Evolutionary conservation across 2,113 vertebrate species (phyloP), one percentile per base, ranked within the genome.

Genomic region (Platysternon megacephalum): DNA sequence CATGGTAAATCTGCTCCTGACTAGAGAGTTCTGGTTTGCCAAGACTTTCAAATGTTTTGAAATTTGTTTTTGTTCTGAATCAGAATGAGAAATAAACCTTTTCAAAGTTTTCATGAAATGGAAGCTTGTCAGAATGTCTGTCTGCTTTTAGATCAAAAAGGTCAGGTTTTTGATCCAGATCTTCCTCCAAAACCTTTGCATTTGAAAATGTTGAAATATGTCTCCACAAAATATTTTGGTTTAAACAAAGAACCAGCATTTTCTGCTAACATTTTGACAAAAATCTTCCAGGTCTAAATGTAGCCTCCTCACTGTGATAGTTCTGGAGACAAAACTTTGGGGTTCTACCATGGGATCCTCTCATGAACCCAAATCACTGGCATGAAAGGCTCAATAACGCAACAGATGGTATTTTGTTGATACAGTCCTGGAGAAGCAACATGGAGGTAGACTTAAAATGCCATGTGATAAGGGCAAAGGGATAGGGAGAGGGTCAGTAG

Each of bases 11-110:
- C 52, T 8, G 8, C 52, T 22, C 52, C 52, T 22, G 21, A 53
- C 21, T 93, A 76, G 52, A 95, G 94, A 0, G 32, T 44, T 93
- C 56, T 0, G 0, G 0, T 1, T 83, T 1, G 16, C n/a, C 24
- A 89, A 94, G 91, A 68, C 17, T 2, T 90, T 32, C 86, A 84
- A 83, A 58, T 32, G 44, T 88, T 89, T 89, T 74, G 35, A 79
- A 87, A 89, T 92, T 92, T 85, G 52, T 90, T 93, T 94, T 92
- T 88, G 82, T 42, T 93, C 84, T 46, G 88, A 93, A 29, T 65
- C 90, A 88, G 61, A 17, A 46, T 7, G 89, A 76, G 87, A 82
- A 83, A 44, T 0, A 14, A 94, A 65, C 12, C 14, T 5, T 89
- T 88, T 22, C 26, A 35, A 68, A 24, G 11, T 78, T 78, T 44